Evolutionary conservation across 2,797 vertebrate genomes (phyloP), one percentile per base, ranked within the genome.

Genomic region (Perodicticus potto): DNA sequence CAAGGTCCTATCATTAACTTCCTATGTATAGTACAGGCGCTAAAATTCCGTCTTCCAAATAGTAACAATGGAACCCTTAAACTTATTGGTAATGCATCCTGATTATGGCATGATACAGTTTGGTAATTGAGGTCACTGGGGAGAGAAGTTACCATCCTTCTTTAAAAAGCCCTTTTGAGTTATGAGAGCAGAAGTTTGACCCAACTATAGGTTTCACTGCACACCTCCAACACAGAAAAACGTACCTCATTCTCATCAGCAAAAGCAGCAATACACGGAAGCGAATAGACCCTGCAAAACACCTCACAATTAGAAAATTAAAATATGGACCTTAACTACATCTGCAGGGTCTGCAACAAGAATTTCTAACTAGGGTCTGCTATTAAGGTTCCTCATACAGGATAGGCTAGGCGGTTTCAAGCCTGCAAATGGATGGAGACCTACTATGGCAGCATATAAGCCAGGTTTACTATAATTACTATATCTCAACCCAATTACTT

Each of bases 191-290:
- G 34, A 73, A 23, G 16, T n/a, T 29, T 63, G 55, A 23, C 5
- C 67, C 59, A 43, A 73, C 13, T 40, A 11, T 29, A 40, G 9
- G 3, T 67, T 78, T 93, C 5, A 32, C 25, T 45, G 20, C 14
- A 85, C 0, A 61, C 7, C 59, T 89, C 20, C 23, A 25, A 59
- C 23, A 61, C 25, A 61, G 8, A 93, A 1, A 73, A 23, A 59
- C 93, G 97, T 98, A 99, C 99, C 99, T 99, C 98, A 0, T 97
- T 98, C 34, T 86, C 96, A 76, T 99, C 99, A 84, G 99, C 98
- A 97, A 99, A 99, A 23, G 98, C 99, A 77, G 97, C 93, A 91
- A 98, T 92, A 91, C 99, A 99, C 0, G 99, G 99, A 97, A 99
- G 99, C 5, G 99, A 99, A 96, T 97, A 99, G 25, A 99, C 99